Base-by-base conservation (phyloP, 1,140 invertebrate species). In the Scaptomyza montana region DNA sequence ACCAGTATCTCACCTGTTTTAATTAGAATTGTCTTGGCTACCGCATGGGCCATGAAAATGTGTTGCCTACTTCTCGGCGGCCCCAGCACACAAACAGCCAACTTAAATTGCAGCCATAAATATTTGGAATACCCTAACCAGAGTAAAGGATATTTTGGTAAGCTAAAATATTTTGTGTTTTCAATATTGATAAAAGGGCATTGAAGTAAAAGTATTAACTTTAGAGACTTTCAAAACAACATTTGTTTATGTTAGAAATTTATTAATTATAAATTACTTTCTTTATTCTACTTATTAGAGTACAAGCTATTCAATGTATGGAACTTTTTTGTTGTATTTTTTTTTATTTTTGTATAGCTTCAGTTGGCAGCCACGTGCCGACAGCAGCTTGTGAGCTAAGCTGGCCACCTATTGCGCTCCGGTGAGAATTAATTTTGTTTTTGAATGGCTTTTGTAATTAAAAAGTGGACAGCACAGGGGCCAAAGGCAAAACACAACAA, bases 91-190 rank as follows among this genome's bases (percentile, higher is more conserved):
- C 66, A 78, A 62, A 76, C 70, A 87, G 78, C 81, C 60, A 66
- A 75, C 62, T 86, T 86, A 81, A 86, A 86, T 87, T 86, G 74
- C 67, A 36, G 56, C 56, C 67, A 86, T 86, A 86, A 86, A 86
- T 86, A 81, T 65, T 43, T 49, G 10, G 13, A 2, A 60, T 60
- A 45, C 55, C 6, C 63, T 68, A 43, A 16, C 12, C 1, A 43
- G 19, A 13, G 10, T 56, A 1, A 2, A 28, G 9, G 16, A 12
- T 8, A 7, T 4, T 0, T 36, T 8, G 5, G 10, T 10, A 2
- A 10, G 30, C 1, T 16, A 33, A 39, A 47, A 47, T 9, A 9
- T 21, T n/a, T 5, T 4, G 12, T 43, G 5, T n/a, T 43, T 43
- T 0, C 3, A 43, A 43, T 43, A n/a, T 43, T 12, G 39, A 43